Percentiles rank a stretch among this genome's conserved stretches.
Evolutionary conservation across 2,888 invertebrate genomes (phyloP).

Genomic region (Neoscelio sp.): DNA sequence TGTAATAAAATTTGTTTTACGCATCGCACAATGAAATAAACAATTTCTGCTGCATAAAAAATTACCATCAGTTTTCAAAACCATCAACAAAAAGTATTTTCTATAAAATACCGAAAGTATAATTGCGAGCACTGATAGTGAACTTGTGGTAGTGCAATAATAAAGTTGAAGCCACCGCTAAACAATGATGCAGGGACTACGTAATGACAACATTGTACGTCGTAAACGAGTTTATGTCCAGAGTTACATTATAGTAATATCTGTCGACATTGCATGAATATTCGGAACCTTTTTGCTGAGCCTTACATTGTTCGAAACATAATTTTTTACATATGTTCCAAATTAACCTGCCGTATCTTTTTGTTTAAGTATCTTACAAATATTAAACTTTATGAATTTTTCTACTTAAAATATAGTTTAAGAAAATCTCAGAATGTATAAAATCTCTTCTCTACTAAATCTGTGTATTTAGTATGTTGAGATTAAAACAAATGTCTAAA

Average conservation of each 20-base stretch:
- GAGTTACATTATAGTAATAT: constrained; percentile 83
- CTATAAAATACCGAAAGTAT: constrained; percentile 19
- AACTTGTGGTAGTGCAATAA: constrained; percentile 70
- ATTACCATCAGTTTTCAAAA: constrained; percentile 1
- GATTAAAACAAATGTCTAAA: too few species aligned
- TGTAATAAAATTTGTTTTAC: constrained; percentile 16
- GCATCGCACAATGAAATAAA: neutral
- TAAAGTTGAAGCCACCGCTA: constrained; percentile 82
- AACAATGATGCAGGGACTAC: constrained; percentile 81
- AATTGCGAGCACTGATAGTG: constrained; percentile 49
- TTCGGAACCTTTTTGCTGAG: constrained; percentile 73
- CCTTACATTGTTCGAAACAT: constrained; percentile 35
- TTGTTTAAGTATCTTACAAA: too few species aligned
- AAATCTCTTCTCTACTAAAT: too few species aligned
- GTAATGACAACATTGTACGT: constrained; percentile 83
- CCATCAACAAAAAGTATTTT: constrained; percentile 6
- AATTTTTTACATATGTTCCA: constrained; percentile 14
- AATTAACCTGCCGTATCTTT: too few species aligned
- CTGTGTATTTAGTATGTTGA: too few species aligned
- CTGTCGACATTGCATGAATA: constrained; percentile 78
- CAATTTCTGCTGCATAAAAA: neutral
- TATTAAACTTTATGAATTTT: too few species aligned
- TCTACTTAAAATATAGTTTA: too few species aligned
- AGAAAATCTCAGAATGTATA: too few species aligned
- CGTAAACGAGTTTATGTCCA: constrained; percentile 83